phyloP scores from a whole-genome alignment of 2,113 vertebrate genomes.

The Phylloscopus trochiloides region DNA sequence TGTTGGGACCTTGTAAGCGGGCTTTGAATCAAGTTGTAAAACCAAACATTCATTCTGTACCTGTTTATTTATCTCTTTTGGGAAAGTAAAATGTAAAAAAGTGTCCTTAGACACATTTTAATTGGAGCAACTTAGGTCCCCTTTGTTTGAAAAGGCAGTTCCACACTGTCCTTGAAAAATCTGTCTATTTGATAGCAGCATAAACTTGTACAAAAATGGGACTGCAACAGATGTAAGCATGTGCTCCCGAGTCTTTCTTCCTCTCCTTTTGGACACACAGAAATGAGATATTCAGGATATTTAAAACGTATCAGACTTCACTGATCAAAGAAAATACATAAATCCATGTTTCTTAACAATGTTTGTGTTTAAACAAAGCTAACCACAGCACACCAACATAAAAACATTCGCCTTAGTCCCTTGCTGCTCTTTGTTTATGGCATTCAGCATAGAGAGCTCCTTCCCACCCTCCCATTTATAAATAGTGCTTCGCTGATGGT shows the following conservation, averaged over 20 bases:
- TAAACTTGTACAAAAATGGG: not conserved
- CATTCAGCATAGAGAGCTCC: not conserved
- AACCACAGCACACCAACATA: not conserved
- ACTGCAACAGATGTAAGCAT: not conserved
- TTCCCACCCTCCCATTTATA: slow-evolving; percentile 32
- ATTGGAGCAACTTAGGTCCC: not conserved
- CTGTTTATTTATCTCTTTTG: not conserved
- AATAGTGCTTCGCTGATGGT: not conserved
- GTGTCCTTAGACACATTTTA: not conserved
- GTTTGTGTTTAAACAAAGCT: slow-evolving; percentile 35
- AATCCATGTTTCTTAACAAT: slow-evolving; percentile 50
- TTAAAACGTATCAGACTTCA: slow-evolving; percentile 4
- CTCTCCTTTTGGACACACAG: not conserved
- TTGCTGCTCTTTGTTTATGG: slow-evolving; percentile 15
- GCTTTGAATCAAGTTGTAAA: not conserved
- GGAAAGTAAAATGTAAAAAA: not conserved
- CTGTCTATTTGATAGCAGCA: not conserved
- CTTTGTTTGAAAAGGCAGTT: not conserved
- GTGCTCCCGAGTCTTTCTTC: not conserved
- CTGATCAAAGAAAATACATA: slow-evolving; percentile 36
- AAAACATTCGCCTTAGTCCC: slow-evolving; percentile 1
- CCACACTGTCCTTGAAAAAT: not conserved
- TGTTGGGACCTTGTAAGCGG: not conserved
- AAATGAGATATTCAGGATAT: not conserved
- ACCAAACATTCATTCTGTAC: not conserved